Evolutionary conservation across 2,888 invertebrate genomes (phyloP).

Genomic region (Trileptium ribeirensis): DNA sequence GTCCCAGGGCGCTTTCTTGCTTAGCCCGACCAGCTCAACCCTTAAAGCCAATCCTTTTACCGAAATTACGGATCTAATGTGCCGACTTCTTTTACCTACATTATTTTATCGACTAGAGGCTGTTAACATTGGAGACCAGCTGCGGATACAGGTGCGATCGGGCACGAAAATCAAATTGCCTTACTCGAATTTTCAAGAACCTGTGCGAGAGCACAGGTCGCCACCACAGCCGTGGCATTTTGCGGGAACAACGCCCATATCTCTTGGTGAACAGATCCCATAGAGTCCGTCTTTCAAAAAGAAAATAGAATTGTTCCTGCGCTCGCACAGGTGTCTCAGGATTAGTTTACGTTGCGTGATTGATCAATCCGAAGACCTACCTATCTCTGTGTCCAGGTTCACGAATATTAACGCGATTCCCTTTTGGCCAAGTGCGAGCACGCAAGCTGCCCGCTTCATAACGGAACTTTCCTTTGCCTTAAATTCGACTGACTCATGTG

Average conservation of each 20-base stretch:
- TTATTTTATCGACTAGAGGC: too few relatives aligned
- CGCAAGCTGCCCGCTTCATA: too few relatives aligned
- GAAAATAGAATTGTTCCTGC: constrained; percentile 56
- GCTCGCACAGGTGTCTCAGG: constrained; percentile 50
- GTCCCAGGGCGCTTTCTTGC: constrained; percentile 54
- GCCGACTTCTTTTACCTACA: too few relatives aligned
- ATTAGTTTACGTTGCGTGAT: constrained; percentile 52
- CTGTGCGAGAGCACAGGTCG: constrained; percentile 47
- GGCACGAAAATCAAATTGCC: constrained; percentile 53
- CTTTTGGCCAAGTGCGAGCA: too few relatives aligned
- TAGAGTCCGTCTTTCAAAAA: constrained; percentile 53
- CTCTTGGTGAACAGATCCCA: constrained; percentile 54
- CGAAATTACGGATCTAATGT: constrained; percentile 58
- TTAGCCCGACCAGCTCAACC: constrained; percentile 62
- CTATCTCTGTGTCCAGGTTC: constrained; percentile 31
- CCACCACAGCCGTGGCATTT: constrained; percentile 54
- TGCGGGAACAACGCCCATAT: constrained; percentile 53
- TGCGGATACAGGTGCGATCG: constrained; percentile 66
- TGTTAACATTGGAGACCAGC: too few relatives aligned
- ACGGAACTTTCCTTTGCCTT: constrained; percentile 45
- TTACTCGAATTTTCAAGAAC: constrained; percentile 55
- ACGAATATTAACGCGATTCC: too few relatives aligned
- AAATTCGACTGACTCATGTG: constrained; percentile 53
- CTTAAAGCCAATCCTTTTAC: constrained; percentile 69
- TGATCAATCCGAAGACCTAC: constrained; percentile 9